These are phyloP conservation scores for Microctonus brassicae DNA, from an alignment of 2,888 invertebrate species.

Conservation along the genomic window DNA sequence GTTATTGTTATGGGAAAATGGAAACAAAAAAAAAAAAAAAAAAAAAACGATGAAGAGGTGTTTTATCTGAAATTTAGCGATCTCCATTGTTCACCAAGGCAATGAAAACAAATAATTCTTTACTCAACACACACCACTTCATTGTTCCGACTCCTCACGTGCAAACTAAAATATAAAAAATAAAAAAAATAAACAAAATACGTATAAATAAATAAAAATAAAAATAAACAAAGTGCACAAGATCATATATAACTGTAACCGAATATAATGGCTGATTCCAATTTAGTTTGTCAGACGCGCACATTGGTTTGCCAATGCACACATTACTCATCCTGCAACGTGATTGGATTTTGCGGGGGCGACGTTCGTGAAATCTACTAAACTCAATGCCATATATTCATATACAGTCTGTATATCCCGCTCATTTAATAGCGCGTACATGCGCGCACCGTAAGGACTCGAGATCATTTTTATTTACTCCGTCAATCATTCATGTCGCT, in stretches of 20 bases:
- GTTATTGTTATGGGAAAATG: background rate
- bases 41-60: background rate
- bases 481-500: background rate
- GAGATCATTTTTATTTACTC: background rate
- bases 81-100: constrained; percentile 1
- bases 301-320: constrained; percentile 52
- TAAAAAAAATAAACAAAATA: background rate
- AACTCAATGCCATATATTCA: constrained; percentile 33
- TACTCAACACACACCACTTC: background rate
- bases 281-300: constrained; percentile 52
- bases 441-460: background rate
- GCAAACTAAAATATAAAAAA: background rate
- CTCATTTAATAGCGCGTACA: background rate
- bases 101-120: background rate
- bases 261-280: constrained; percentile 48
- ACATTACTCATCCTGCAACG: constrained; percentile 51
- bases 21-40: constrained; percentile 2
- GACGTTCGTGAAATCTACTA: constrained; percentile 49
- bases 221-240: constrained; percentile 10
- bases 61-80: constrained; percentile 9
- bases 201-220: background rate
- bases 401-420: constrained; percentile 21
- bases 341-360: constrained; percentile 55
- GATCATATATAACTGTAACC: constrained; percentile 41
- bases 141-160: background rate